Percentiles rank a stretch among this genome's conserved stretches.
Conservation (phyloP, 2,113 vertebrate species). For the Leiothrix lutea region DNA sequence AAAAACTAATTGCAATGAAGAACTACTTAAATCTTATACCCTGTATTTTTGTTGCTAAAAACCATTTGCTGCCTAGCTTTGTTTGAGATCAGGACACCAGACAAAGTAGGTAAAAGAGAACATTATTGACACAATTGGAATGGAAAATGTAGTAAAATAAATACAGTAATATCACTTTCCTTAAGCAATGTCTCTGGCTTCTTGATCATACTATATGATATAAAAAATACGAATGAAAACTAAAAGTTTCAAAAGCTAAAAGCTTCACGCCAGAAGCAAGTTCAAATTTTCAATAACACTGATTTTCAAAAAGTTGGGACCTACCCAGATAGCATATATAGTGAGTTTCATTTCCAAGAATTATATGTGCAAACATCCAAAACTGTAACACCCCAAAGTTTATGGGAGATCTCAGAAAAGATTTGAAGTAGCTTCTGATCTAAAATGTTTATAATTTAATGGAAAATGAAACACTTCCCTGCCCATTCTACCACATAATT, state of each 20-base stretch:
- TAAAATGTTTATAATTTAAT: not conserved
- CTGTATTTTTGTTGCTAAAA: not conserved
- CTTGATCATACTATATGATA: not conserved
- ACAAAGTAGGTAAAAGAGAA: not conserved
- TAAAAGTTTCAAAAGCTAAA: not conserved
- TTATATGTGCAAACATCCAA: fast-evolving
- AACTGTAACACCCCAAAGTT: not conserved
- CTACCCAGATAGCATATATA: not conserved
- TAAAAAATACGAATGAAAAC: not conserved
- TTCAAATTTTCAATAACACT: not conserved
- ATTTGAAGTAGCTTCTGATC: not conserved
- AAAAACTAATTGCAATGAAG: not conserved
- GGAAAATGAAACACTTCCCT: not conserved
- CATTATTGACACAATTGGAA: not conserved
- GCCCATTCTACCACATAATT: not conserved
- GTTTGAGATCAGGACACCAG: not conserved
- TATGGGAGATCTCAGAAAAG: not conserved
- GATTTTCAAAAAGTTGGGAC: not conserved
- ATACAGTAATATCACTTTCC: not conserved
- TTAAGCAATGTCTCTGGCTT: not conserved
- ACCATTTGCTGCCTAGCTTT: not conserved
- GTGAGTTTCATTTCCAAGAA: not conserved
- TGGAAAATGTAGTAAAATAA: not conserved
- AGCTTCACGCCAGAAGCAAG: not conserved
- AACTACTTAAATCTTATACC: not conserved